These are phyloP conservation scores for Drosophila bocqueti DNA, from an alignment of 1,140 invertebrate species.

Conservation along the genomic window DNA sequence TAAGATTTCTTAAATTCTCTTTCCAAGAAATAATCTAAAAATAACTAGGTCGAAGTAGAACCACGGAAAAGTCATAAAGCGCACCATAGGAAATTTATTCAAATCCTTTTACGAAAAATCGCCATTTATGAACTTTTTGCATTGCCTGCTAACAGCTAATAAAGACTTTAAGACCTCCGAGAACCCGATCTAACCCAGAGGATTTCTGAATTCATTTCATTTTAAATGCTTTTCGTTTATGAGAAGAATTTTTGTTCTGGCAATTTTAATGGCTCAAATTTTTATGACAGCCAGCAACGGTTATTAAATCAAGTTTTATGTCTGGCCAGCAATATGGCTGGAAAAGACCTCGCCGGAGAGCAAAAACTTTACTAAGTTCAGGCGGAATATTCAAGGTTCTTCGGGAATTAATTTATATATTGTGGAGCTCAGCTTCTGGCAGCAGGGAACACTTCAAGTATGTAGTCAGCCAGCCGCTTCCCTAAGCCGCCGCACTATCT, in stretches of 20 bases:
- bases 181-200: slow-evolving; percentile 21
- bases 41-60: background rate
- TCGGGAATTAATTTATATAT: slow-evolving; percentile 43
- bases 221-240: slow-evolving; percentile 73
- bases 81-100: background rate
- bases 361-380: slow-evolving; percentile 30
- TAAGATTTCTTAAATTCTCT: background rate
- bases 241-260: slow-evolving; percentile 32
- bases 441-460: slow-evolving; percentile 33
- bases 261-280: slow-evolving; percentile 68
- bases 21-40: background rate
- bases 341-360: background rate
- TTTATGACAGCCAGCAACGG: slow-evolving; percentile 67
- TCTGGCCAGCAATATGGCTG: slow-evolving; percentile 48
- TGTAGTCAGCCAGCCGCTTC: slow-evolving; percentile 2
- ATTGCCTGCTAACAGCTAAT: slow-evolving; percentile 60
- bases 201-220: slow-evolving; percentile 57
- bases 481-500: slow-evolving; percentile 12
- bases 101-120: slow-evolving; percentile 6
- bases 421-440: slow-evolving; percentile 8
- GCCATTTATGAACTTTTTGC: slow-evolving; percentile 39
- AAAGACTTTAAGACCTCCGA: slow-evolving; percentile 54
- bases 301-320: slow-evolving; percentile 82
- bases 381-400: slow-evolving; percentile 38
- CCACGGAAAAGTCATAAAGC: background rate